Percentiles rank a stretch among this genome's conserved stretches.
Conservation (phyloP, 2,113 vertebrate genomes). For the Peromyscus californicus region DNA sequence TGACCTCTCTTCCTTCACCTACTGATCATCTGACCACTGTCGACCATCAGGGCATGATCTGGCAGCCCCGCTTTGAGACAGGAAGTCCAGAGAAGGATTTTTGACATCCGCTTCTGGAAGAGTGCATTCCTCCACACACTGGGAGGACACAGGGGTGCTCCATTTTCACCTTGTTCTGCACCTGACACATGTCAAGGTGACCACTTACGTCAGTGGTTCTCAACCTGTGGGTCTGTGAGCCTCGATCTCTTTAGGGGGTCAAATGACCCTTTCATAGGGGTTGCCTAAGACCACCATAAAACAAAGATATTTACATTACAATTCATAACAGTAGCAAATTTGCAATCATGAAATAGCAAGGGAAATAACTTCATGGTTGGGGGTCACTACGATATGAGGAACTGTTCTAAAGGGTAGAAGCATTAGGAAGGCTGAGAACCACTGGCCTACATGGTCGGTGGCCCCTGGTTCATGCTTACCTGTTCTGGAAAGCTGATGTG, state of each 20-base stretch:
- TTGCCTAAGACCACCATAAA: background rate
- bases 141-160: background rate
- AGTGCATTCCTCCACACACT: background rate
- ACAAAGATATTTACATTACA: background rate
- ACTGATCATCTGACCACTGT: background rate
- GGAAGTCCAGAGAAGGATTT: background rate
- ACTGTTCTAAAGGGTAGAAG: background rate
- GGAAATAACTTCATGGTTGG: background rate
- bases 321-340: background rate
- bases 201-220: background rate
- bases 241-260: background rate
- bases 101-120: background rate
- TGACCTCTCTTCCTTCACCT: background rate
- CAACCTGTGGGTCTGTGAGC: no score
- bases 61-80: background rate
- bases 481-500: background rate
- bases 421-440: background rate
- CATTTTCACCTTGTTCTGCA: no score
- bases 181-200: no score
- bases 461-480: fast-evolving
- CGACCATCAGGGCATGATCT: background rate
- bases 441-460: background rate
- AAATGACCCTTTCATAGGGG: background rate
- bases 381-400: background rate
- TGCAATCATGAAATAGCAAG: background rate